Percentiles rank a stretch among this genome's conserved stretches.
Conservation (phyloP, 2,797 vertebrate genomes). For the Channa striata region DNA sequence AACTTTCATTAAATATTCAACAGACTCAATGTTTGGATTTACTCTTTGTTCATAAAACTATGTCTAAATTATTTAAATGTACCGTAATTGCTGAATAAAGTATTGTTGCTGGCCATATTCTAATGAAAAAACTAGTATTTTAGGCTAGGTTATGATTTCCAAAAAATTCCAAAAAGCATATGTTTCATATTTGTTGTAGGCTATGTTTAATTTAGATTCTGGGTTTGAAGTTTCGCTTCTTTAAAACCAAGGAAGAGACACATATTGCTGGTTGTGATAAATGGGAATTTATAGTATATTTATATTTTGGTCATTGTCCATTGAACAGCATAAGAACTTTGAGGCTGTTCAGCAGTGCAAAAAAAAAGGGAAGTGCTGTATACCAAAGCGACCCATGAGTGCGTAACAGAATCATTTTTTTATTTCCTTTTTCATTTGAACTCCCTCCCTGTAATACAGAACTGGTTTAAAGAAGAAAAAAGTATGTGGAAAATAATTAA, state of each 20-base stretch:
- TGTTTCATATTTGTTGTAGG: too few species aligned
- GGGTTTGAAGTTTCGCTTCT: too few species aligned
- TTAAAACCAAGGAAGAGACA: too few species aligned
- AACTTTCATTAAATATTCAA: constrained; percentile 53
- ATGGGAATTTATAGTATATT: too few species aligned
- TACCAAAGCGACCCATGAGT: not conserved
- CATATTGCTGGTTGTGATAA: too few species aligned
- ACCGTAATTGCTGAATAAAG: too few species aligned
- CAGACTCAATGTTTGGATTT: constrained; percentile 37
- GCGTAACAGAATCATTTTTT: not conserved
- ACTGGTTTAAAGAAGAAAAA: not conserved
- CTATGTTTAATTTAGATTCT: too few species aligned
- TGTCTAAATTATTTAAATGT: not conserved
- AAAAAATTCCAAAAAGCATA: too few species aligned
- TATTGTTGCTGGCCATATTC: too few species aligned
- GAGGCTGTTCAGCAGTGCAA: not conserved
- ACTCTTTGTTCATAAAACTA: constrained; percentile 25
- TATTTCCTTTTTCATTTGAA: not conserved
- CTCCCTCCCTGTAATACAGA: not conserved
- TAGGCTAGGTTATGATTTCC: too few species aligned
- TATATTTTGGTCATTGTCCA: too few species aligned
- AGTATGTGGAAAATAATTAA: not conserved
- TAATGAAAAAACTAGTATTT: too few species aligned
- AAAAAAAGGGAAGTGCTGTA: not conserved
- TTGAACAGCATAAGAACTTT: not conserved